Evolutionary conservation across 1,140 invertebrate genomes (phyloP).

Genomic region (Tetranychus urticae): DNA sequence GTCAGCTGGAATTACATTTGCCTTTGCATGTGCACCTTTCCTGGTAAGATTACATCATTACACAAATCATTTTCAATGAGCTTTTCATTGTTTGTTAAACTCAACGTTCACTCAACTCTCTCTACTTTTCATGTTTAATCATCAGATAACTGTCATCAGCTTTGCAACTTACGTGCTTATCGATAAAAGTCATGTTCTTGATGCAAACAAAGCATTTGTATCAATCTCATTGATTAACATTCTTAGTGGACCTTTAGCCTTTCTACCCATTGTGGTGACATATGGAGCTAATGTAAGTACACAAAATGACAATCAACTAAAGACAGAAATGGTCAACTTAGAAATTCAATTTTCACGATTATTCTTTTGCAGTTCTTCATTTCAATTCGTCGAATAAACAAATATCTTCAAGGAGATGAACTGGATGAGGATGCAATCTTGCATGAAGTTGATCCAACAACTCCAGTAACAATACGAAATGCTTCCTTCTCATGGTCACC

Average conservation of each 20-base stretch:
- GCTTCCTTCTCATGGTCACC: neutral
- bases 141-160: conserved; percentile 15
- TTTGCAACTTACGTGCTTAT: conserved; percentile 24
- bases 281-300: neutral
- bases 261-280: neutral
- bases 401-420: conserved; percentile 13
- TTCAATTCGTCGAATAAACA: conserved; percentile 31
- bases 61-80: too few species aligned
- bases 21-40: conserved; percentile 16
- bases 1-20: conserved; percentile 1
- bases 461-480: neutral
- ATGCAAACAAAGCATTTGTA: conserved; percentile 36
- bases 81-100: neutral
- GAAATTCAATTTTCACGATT: too few species aligned
- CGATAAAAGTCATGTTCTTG: conserved; percentile 25
- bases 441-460: neutral
- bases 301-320: neutral
- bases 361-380: conserved; percentile 24
- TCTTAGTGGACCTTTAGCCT: conserved; percentile 41
- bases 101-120: neutral
- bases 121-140: neutral
- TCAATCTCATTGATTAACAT: conserved; percentile 33
- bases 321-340: too few species aligned
- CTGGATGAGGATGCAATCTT: conserved; percentile 1
- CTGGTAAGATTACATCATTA: conserved; percentile 4